Evolutionary conservation across 1,140 invertebrate species (phyloP).

Genomic region (Sesamia nonagrioides): DNA sequence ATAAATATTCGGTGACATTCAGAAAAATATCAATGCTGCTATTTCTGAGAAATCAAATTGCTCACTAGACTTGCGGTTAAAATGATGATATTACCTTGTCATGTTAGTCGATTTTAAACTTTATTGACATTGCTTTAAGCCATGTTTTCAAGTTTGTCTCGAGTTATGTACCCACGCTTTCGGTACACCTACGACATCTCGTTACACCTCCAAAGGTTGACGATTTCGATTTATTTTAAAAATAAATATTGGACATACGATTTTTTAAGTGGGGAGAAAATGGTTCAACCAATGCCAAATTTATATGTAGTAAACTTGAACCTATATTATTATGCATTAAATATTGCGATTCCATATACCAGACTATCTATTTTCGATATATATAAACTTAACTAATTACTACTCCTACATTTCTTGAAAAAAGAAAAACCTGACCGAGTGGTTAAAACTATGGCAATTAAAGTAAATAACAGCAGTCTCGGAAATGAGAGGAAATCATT

Average conservation of each 20-base stretch:
- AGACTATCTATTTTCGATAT: constrained; percentile 19
- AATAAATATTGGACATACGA: not conserved
- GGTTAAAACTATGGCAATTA: constrained; percentile 19
- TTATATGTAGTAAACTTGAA: too few species aligned
- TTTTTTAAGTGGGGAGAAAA: too few species aligned
- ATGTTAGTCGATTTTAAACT: constrained; percentile 6
- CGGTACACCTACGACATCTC: constrained; percentile 26
- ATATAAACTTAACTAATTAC: not conserved
- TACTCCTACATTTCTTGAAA: constrained; percentile 4
- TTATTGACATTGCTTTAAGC: not conserved
- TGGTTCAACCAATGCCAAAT: too few species aligned
- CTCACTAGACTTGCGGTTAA: constrained; percentile 2
- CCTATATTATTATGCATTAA: not conserved
- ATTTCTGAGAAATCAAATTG: constrained; percentile 25
- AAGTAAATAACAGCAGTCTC: constrained; percentile 29
- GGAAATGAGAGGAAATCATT: constrained; percentile 38
- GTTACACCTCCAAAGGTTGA: constrained; percentile 9
- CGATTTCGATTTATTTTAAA: constrained; percentile 8
- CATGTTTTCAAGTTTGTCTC: not conserved
- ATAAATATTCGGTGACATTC: constrained; percentile 33
- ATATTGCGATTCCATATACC: not conserved
- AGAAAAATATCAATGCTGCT: constrained; percentile 22
- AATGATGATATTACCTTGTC: not conserved
- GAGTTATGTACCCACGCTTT: not conserved
- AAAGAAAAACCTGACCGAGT: constrained; percentile 7